Evolutionary conservation across 2,113 vertebrate species (phyloP), one percentile per base, ranked within the genome.

Genomic region (Meleagris gallopavo): DNA sequence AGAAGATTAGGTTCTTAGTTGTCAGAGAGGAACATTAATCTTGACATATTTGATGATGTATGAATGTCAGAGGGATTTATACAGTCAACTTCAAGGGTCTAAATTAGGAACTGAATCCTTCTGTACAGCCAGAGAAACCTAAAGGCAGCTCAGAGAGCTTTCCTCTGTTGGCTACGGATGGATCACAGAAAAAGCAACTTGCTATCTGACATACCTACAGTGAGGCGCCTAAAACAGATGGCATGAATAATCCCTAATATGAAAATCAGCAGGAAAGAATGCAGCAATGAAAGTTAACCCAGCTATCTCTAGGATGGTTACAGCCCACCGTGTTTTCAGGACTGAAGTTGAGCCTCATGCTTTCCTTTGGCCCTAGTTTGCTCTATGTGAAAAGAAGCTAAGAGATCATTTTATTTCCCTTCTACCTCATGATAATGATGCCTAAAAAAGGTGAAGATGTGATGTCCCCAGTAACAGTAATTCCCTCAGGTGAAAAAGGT

Each of bases 61-160:
- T 0, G 0, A 92, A 66, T 65, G 80, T 46, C 10, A 10, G 18
- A 65, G 24, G 55, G 80, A 74, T 86, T 88, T 86, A 58, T 46
- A 55, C 13, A 67, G 76, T 60, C 65, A 95, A 22, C 20, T 85
- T 79, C 9, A 65, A 58, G 77, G 54, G 50, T 75, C 71, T 93
- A 93, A 89, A 91, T 85, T 85, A 87, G 78, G 74, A 84, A 78
- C 41, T 84, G 65, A 90, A 83, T 71, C 65, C 46, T 81, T 57
- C 86, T 75, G 13, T 74, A 62, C 24, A 64, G 52, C 41, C 38
- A 78, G 38, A 69, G 81, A 84, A 92, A 78, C 65, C 55, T 72
- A 41, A 67, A 82, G 61, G 67, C 72, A 62, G 10, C 17, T 65
- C 32, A 32, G 32, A 72, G 19, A 46, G 16, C 71, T 82, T 89